phyloP scores from a whole-genome alignment of 2,113 vertebrate genomes.

The Passer domesticus region DNA sequence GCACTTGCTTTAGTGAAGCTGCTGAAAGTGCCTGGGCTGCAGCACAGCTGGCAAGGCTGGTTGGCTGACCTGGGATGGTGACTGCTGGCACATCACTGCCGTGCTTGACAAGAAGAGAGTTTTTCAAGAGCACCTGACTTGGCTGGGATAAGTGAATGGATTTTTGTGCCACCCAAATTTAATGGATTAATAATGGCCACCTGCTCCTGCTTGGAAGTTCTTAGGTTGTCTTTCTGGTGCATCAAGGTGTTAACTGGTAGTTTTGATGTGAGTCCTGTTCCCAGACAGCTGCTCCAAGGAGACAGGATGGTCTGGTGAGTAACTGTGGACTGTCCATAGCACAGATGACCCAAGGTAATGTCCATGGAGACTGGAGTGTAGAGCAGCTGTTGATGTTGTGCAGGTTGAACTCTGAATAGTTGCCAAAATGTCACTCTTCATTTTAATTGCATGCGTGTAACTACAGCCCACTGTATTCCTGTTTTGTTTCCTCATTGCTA shows the following conservation, averaged over 20 bases:
- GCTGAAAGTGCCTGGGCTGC: background rate
- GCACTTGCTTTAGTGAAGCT: background rate
- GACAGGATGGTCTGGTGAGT: background rate
- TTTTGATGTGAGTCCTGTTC: background rate
- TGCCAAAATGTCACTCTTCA: background rate
- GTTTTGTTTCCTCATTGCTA: background rate
- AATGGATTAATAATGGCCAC: background rate
- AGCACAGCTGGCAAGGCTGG: background rate
- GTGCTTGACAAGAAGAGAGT: background rate
- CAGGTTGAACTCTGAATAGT: background rate
- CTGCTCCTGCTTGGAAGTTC: background rate
- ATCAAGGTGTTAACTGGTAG: background rate
- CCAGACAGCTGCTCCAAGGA: background rate
- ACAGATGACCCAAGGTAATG: background rate
- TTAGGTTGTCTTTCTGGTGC: background rate
- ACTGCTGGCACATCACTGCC: background rate
- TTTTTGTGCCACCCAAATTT: background rate
- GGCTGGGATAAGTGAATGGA: background rate
- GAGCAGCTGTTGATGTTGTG: background rate
- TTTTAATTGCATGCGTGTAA: background rate
- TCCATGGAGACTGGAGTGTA: background rate
- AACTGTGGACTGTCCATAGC: background rate
- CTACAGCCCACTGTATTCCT: background rate
- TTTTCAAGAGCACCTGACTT: background rate
- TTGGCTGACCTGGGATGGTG: background rate